Evolutionary conservation across 2,113 vertebrate species (phyloP).

Genomic region (Leiothrix lutea): DNA sequence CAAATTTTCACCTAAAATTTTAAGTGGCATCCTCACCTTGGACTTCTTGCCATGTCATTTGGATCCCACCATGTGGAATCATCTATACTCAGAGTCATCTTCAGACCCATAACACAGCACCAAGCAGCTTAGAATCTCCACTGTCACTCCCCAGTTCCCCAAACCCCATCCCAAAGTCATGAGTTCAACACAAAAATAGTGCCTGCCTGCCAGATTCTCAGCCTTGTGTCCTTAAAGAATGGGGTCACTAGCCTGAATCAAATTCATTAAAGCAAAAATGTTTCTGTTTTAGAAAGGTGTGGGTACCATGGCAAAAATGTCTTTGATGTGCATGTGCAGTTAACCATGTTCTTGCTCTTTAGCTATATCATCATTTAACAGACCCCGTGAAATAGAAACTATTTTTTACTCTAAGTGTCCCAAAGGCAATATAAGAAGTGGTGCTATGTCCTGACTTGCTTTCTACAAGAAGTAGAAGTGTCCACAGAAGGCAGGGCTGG

Average conservation of each 20-base stretch:
- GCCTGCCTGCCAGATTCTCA: background rate
- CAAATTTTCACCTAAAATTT: background rate
- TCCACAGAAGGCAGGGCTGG: background rate
- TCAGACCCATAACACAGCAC: background rate
- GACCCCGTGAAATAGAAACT: background rate
- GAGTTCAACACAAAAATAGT: background rate
- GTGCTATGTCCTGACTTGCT: background rate
- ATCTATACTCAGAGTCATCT: background rate
- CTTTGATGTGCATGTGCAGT: fast-evolving
- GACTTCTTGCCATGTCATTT: background rate
- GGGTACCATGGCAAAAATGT: background rate
- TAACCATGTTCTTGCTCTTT: background rate
- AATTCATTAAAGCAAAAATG: background rate
- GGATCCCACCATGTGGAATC: background rate
- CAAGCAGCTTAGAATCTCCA: background rate
- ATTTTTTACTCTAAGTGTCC: background rate
- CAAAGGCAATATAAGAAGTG: background rate
- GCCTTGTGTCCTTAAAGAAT: background rate
- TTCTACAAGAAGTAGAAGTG: background rate
- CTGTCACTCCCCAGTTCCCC: background rate
- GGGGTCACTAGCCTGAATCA: background rate
- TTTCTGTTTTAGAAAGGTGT: background rate
- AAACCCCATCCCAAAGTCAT: background rate
- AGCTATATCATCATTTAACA: background rate
- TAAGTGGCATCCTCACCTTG: background rate